These are phyloP conservation scores for Platycercus adscitus DNA, from an alignment of 2,113 vertebrate genomes.

Conservation along the genomic window DNA sequence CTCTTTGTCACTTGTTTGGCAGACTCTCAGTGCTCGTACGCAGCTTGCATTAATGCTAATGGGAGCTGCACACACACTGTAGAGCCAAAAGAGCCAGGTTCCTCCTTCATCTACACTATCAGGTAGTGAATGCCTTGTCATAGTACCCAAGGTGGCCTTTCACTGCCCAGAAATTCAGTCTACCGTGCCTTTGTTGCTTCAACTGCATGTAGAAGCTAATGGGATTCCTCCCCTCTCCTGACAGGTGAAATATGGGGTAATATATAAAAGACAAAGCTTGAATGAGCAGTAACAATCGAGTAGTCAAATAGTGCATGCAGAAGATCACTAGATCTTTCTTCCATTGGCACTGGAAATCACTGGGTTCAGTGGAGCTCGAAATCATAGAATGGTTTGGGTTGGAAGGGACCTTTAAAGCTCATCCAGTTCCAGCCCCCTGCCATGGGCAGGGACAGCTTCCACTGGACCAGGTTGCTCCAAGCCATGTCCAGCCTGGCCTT, in stretches of 20 bases:
- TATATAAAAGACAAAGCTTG: not conserved
- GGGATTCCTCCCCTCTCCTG: not conserved
- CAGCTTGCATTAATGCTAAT: conserved; percentile 21
- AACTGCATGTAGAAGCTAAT: conserved; percentile 27
- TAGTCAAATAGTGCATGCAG: not conserved
- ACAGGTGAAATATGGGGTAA: conserved; percentile 15
- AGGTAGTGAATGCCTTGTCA: not conserved
- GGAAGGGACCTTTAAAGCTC: not conserved
- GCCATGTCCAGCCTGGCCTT: not conserved
- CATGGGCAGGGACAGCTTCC: not conserved
- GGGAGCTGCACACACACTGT: not conserved
- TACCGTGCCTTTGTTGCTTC: not conserved
- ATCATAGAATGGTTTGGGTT: not conserved
- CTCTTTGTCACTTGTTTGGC: conserved; percentile 44
- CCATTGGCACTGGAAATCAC: not conserved
- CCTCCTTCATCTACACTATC: not conserved
- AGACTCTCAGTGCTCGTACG: not conserved
- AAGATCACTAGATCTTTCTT: not conserved
- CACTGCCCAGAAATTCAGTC: conserved; percentile 42
- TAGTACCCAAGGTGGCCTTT: conserved; percentile 14
- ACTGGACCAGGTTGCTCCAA: not conserved
- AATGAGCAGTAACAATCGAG: not conserved
- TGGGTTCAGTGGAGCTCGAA: not conserved
- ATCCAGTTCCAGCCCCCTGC: not conserved
- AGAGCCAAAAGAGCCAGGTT: not conserved